Evolutionary conservation across 2,888 invertebrate species (phyloP).

Genomic region (Lordiphosa fenestrarum): DNA sequence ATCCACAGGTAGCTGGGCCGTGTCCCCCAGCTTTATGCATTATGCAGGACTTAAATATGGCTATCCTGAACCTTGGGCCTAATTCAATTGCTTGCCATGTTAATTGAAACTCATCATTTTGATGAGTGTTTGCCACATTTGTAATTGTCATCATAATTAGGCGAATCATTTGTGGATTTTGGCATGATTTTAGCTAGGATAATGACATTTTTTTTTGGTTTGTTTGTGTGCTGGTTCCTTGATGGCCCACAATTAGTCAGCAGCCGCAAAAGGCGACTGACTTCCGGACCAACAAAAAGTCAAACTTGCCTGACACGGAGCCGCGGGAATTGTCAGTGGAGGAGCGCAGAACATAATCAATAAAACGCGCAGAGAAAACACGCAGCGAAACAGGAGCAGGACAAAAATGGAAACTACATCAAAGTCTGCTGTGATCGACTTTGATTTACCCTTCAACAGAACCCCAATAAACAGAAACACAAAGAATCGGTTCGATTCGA

Average conservation of each 20-base stretch:
- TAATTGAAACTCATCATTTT: slow-evolving; percentile 5
- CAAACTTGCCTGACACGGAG: slow-evolving; percentile 10
- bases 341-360: slow-evolving; percentile 55
- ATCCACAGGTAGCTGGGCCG: slow-evolving; percentile 21
- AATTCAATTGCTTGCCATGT: not conserved
- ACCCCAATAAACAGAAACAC: too few species aligned
- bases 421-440: not conserved
- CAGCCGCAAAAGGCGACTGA: slow-evolving; percentile 44
- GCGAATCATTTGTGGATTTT: slow-evolving; percentile 2
- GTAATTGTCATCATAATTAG: slow-evolving; percentile 12
- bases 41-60: not conserved
- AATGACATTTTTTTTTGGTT: slow-evolving; percentile 11
- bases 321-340: slow-evolving; percentile 39
- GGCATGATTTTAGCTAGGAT: not conserved
- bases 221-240: too few species aligned
- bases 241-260: slow-evolving; percentile 22
- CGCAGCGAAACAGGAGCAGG: slow-evolving; percentile 31
- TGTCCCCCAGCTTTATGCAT: slow-evolving; percentile 1
- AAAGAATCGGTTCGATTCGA: too few species aligned
- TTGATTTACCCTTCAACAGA: not conserved
- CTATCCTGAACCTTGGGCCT: not conserved
- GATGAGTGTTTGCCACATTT: slow-evolving; percentile 6
- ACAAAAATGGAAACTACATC: not conserved
- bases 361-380: slow-evolving; percentile 52
- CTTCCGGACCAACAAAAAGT: slow-evolving; percentile 35